phyloP scores from a whole-genome alignment of 1,140 invertebrate genomes.

The Pissodes strobi region DNA sequence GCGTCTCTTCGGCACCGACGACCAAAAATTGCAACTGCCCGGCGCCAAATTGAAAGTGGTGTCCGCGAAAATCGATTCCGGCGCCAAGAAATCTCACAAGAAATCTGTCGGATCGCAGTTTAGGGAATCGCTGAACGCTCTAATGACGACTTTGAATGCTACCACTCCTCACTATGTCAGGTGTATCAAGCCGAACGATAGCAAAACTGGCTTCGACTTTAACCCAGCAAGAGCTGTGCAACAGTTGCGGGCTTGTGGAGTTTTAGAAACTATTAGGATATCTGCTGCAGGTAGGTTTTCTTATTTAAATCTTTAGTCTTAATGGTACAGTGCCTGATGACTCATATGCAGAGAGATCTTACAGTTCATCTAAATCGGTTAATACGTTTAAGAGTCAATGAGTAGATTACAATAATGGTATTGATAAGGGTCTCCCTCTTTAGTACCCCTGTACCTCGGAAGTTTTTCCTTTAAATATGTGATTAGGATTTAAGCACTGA shows the following conservation, averaged over 20 bases:
- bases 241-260: constrained; percentile 94
- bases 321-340: no score
- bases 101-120: constrained; percentile 88
- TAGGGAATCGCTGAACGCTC: constrained; percentile 84
- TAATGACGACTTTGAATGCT: constrained; percentile 92
- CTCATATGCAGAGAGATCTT: no score
- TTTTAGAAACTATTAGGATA: constrained; percentile 96
- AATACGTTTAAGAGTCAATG: no score
- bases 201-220: constrained; percentile 87
- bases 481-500: no score
- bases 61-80: constrained; percentile 56
- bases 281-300: constrained; percentile 80
- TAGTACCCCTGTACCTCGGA: no score
- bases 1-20: constrained; percentile 58
- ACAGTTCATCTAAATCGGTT: no score
- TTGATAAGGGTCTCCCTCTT: no score
- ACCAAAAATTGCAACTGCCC: constrained; percentile 58
- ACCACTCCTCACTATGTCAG: constrained; percentile 98
- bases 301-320: no score
- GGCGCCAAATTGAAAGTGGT: constrained; percentile 60
- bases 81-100: constrained; percentile 58
- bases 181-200: constrained; percentile 98
- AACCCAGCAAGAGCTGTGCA: constrained; percentile 90
- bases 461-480: no score
- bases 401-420: no score